Base-by-base conservation (phyloP, 2,888 invertebrate genomes). In the Amphipoea oculea region DNA sequence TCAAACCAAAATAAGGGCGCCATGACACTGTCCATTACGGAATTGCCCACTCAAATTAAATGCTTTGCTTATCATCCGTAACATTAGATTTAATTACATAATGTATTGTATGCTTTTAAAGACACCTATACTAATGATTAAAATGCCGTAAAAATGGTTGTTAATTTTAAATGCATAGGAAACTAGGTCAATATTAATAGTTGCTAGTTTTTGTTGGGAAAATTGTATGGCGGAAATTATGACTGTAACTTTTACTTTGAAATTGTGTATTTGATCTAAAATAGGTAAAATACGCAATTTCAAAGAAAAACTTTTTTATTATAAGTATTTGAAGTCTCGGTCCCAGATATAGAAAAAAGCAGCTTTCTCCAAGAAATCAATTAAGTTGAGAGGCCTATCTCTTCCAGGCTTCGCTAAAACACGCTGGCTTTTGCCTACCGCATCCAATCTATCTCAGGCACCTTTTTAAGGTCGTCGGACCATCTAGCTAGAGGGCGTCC, bases 1-100 rank as follows among this genome's bases (percentile, higher is more conserved):
- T 82, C 71, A 74, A 75, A 72, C 68, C 77, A 72, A 76, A 82
- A 89, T 89, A 88, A 92, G 91, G 86, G 87, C 90, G 83, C 89
- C 89, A 91, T 91, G 91, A 91, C 89, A 90, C 89, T 89, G 93
- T 94, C 92, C 90, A 94, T 94, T 93, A 93, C 86, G 87, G 91
- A 94, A 93, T 93, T 91, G 91, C 89, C 92, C 89, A 91, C 77
- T 81, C 75, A 72, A 81, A 60, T 78, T 81, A 87, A 87, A 85
- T 77, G 71, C 69, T 75, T 79, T 79, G 45, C 67, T 79, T 83
- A 76, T 78, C 69, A 70, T 62, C 76, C 12, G 63, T 67, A 68
- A 66, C 29, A 71, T 76, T 73, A 60, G 74, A 78, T 87, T 83
- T 88, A 83, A 87, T 88, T 81, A 85, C 68, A 48, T 81, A 76